Conservation (phyloP, 2,113 vertebrate species). For the Galbula dea region DNA sequence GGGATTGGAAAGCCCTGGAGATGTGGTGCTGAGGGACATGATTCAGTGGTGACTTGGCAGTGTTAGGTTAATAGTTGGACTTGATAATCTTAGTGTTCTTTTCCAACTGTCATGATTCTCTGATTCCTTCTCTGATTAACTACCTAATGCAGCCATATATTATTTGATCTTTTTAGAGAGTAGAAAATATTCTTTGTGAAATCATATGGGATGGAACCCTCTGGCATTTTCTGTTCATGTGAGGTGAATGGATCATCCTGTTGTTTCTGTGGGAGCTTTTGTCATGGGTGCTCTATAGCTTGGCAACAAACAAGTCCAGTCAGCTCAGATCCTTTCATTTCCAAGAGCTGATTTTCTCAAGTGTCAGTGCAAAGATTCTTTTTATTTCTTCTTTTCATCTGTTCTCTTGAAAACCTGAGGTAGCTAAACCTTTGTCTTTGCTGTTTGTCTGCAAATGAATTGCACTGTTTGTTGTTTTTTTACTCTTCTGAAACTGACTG, state of each 20-base stretch:
- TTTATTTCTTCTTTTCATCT: not conserved
- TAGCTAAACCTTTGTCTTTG: not conserved
- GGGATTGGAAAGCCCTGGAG: no score
- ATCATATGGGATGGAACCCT: not conserved
- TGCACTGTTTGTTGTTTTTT: no score
- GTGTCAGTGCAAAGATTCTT: not conserved
- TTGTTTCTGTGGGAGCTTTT: not conserved
- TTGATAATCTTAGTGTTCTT: no score
- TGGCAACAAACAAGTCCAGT: not conserved
- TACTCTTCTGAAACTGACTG: not conserved
- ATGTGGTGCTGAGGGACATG: no score
- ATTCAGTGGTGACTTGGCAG: no score
- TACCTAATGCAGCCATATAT: not conserved
- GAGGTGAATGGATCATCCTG: not conserved
- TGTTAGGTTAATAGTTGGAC: no score
- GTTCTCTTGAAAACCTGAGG: not conserved
- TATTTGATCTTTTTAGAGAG: not conserved
- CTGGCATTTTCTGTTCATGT: not conserved
- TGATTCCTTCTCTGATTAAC: no score
- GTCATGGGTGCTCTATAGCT: not conserved
- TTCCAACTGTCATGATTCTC: no score
- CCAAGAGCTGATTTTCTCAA: not conserved
- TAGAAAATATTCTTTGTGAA: not conserved
- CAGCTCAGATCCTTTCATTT: not conserved
- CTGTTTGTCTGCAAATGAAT: not conserved